Evolutionary conservation across 2,888 invertebrate species (phyloP).

Genomic region (Steinernema scapterisci): DNA sequence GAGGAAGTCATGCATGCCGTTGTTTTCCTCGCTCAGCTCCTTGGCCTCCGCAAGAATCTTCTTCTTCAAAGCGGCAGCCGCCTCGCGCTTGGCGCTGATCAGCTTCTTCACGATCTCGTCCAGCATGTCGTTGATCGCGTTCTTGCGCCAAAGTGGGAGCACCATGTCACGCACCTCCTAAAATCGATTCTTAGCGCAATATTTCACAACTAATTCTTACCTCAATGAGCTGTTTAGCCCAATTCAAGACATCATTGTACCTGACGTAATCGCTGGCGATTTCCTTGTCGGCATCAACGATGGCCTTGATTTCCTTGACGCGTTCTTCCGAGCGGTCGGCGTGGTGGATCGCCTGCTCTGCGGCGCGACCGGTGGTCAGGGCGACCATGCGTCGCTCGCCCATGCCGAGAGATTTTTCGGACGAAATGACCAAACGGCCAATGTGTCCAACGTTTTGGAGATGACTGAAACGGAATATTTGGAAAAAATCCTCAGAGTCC

Average conservation of each 20-base stretch:
- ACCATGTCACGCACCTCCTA: slow-evolving; percentile 87
- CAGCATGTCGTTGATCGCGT: slow-evolving; percentile 80
- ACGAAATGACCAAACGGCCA: slow-evolving; percentile 90
- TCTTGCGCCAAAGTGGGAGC: slow-evolving; percentile 88
- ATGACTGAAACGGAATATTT: slow-evolving; percentile 49
- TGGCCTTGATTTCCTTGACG: slow-evolving; percentile 45
- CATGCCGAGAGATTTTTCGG: slow-evolving; percentile 98
- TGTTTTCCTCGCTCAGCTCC: slow-evolving; percentile 72
- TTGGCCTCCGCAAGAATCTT: slow-evolving; percentile 81
- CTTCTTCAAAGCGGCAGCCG: slow-evolving; percentile 58
- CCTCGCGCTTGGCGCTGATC: slow-evolving; percentile 85
- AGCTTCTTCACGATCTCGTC: slow-evolving; percentile 84
- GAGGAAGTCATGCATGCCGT: slow-evolving; percentile 73
- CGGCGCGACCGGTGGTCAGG: slow-evolving; percentile 79
- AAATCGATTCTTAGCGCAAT: too few species aligned
- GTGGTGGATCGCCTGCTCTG: slow-evolving; percentile 58
- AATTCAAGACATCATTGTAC: slow-evolving; percentile 74
- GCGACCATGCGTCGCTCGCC: slow-evolving; percentile 96
- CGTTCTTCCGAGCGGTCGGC: slow-evolving; percentile 58
- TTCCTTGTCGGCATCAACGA: slow-evolving; percentile 47
- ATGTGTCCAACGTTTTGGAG: slow-evolving; percentile 77
- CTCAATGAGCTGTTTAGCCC: slow-evolving; percentile 72
- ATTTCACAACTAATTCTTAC: too few species aligned
- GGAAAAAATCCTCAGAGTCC: too few species aligned
- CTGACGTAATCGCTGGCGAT: slow-evolving; percentile 49